These are phyloP conservation scores for Petromus typicus DNA, from an alignment of 2,113 vertebrate species.

Conservation along the genomic window DNA sequence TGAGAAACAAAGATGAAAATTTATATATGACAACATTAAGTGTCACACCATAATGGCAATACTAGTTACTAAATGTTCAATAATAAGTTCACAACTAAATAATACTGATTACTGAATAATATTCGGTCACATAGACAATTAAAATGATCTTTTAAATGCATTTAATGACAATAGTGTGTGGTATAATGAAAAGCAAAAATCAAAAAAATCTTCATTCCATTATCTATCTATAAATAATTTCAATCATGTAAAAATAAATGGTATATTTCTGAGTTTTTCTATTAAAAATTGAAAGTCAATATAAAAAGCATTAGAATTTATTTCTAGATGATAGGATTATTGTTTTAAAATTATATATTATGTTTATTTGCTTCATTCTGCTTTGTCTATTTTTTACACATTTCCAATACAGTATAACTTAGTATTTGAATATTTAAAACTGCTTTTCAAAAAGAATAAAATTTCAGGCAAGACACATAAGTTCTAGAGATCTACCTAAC, in stretches of 20 bases:
- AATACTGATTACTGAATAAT: not conserved
- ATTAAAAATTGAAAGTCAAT: slow-evolving; percentile 31
- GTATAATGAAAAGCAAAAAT: slow-evolving; percentile 4
- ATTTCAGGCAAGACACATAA: not conserved
- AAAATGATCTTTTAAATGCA: slow-evolving; percentile 43
- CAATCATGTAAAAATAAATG: not conserved
- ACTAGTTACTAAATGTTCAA: slow-evolving; percentile 56
- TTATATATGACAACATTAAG: slow-evolving; percentile 10
- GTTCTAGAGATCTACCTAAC: not conserved
- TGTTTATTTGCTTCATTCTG: not conserved
- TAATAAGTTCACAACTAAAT: slow-evolving; percentile 42
- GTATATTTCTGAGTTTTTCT: slow-evolving; percentile 2
- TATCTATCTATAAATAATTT: slow-evolving; percentile 9
- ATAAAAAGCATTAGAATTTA: not conserved
- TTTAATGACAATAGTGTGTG: not conserved
- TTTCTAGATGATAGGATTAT: not conserved
- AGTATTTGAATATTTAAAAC: slow-evolving; percentile 52
- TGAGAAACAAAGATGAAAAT: slow-evolving; percentile 48
- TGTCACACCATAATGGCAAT: not conserved
- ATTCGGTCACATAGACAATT: slow-evolving; percentile 2
- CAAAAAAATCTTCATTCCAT: not conserved
- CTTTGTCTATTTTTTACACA: not conserved
- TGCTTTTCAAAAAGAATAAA: not conserved
- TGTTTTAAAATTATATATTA: slow-evolving; percentile 15
- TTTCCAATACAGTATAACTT: slow-evolving; percentile 6